Percentiles rank a stretch among this genome's conserved stretches.
These are phyloP conservation scores for Rhaphigaster nebulosa DNA, from an alignment of 2,888 invertebrate species.

Conservation along the genomic window DNA sequence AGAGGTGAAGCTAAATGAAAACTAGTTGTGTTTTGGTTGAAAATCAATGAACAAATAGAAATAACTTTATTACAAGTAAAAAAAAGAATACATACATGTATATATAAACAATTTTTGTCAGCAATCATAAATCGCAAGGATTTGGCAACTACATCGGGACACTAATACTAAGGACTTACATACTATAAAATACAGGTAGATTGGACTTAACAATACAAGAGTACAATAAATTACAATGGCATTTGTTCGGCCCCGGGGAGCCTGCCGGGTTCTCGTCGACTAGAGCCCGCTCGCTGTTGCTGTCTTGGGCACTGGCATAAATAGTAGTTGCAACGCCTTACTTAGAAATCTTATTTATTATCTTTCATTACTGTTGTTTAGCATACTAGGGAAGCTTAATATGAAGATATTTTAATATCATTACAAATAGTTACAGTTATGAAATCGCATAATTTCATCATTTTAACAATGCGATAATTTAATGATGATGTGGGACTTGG, in stretches of 20 bases:
- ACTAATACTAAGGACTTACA: conserved; percentile 53
- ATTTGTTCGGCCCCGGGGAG: conserved; percentile 45
- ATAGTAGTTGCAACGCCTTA: conserved; percentile 9
- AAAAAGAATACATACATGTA: conserved; percentile 54
- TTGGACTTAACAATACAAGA: conserved; percentile 55
- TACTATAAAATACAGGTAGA: conserved; percentile 55
- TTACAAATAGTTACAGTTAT: background rate
- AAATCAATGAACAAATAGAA: conserved; percentile 37
- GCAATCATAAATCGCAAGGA: conserved; percentile 47
- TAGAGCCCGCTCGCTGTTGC: conserved; percentile 52
- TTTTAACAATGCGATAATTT: conserved; percentile 10
- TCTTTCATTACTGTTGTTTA: background rate
- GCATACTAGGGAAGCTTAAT: conserved; percentile 22
- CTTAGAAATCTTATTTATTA: background rate
- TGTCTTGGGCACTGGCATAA: conserved; percentile 41
- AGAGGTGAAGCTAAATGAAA: background rate
- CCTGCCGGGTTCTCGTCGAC: conserved; percentile 52
- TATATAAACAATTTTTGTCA: conserved; percentile 54
- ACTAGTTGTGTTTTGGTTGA: background rate
- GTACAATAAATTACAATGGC: conserved; percentile 60
- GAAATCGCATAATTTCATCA: background rate
- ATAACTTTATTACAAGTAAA: conserved; percentile 53
- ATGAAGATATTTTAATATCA: background rate
- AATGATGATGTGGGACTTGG: background rate
- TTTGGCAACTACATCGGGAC: conserved; percentile 50